These are phyloP conservation scores for Anolis carolinensis DNA, from an alignment of 2,113 vertebrate genomes.

Conservation along the genomic window DNA sequence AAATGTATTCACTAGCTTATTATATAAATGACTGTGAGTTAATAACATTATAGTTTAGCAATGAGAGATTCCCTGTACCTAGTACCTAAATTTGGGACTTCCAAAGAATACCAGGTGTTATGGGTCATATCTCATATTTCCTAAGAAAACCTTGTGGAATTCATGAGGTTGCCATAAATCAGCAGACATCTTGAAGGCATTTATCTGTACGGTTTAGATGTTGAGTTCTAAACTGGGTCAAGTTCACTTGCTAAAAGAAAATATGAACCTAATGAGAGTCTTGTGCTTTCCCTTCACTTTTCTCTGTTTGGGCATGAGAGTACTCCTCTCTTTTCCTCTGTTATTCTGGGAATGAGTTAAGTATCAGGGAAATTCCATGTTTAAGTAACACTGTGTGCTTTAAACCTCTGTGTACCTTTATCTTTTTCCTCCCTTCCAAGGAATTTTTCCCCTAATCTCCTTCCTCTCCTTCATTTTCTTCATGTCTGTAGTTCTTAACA, in stretches of 20 bases:
- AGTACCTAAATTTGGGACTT: neutral
- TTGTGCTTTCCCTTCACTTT: neutral
- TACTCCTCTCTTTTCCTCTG: neutral
- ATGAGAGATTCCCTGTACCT: slow-evolving; percentile 15
- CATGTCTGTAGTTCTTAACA: neutral
- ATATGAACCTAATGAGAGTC: neutral
- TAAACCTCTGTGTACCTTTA: neutral
- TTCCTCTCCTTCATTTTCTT: neutral
- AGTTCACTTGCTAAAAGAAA: neutral
- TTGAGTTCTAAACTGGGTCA: slow-evolving; percentile 23
- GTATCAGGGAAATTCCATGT: neutral
- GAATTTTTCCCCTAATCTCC: neutral
- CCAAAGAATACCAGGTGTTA: neutral
- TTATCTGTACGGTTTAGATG: neutral
- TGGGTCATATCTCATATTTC: no score
- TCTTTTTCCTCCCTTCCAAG: neutral
- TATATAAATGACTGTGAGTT: neutral
- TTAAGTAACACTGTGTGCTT: neutral
- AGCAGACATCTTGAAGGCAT: neutral
- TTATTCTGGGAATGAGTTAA: neutral
- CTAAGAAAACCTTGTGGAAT: no score
- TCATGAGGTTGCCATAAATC: no score
- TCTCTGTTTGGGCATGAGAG: neutral
- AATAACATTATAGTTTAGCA: neutral
- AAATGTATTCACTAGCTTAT: neutral